Evolutionary conservation across 2,888 invertebrate species (phyloP).

Genomic region (Nemoura dubitans): DNA sequence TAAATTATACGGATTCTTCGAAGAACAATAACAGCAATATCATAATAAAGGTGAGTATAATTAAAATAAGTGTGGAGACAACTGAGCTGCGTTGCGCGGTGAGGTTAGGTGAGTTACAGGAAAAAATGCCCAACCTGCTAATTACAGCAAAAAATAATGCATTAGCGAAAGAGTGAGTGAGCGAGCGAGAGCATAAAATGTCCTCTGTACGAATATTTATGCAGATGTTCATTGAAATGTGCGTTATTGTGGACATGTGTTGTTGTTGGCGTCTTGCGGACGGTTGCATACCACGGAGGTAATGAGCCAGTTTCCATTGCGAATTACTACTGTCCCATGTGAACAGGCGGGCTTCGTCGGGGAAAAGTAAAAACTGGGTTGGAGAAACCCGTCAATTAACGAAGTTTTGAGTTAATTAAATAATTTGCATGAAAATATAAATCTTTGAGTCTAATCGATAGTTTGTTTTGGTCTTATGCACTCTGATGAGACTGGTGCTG

Average conservation of each 20-base stretch:
- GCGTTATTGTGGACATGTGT: not conserved
- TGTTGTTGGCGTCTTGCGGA: not conserved
- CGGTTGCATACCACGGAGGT: not conserved
- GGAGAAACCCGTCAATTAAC: conserved; percentile 31
- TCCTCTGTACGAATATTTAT: not conserved
- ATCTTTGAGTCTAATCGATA: not conserved
- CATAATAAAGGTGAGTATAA: not conserved
- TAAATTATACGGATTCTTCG: not conserved
- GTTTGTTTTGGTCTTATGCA: not conserved
- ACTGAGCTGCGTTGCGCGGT: not conserved
- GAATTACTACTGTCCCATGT: conserved; percentile 3
- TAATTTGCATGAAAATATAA: conserved; percentile 25
- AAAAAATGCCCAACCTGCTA: not conserved
- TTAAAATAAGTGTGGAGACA: not conserved
- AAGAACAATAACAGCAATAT: not conserved
- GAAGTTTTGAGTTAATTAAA: not conserved
- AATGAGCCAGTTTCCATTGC: not conserved
- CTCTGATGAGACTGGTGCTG: not conserved
- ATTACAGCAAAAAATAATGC: not conserved
- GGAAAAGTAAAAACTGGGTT: conserved; percentile 41
- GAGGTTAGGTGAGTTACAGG: not conserved
- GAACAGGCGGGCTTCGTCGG: not conserved
- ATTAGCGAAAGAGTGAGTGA: not conserved
- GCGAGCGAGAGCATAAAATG: not conserved
- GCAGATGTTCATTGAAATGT: not conserved